Evolutionary conservation across 2,888 invertebrate species (phyloP).

Genomic region (Lypha dubia): DNA sequence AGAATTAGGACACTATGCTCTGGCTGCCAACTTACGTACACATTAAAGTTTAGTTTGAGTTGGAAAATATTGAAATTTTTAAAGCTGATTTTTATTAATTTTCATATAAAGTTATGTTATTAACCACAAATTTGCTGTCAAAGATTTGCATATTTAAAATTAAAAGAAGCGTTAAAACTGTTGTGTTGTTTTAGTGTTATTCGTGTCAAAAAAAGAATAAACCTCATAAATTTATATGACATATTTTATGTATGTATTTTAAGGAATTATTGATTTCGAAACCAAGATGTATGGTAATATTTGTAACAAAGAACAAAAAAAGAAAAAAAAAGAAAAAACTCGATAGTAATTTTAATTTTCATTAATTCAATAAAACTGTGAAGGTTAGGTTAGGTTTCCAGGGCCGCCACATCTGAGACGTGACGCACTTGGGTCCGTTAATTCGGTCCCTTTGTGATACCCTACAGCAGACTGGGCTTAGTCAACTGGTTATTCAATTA

Average conservation of each 20-base stretch:
- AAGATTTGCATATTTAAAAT: slow-evolving; percentile 79
- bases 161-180: slow-evolving; percentile 78
- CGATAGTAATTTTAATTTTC: too few relatives aligned
- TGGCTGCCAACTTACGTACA: slow-evolving; percentile 22
- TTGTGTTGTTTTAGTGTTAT: slow-evolving; percentile 47
- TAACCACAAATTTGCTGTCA: slow-evolving; percentile 46
- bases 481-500: too few relatives aligned
- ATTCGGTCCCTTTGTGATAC: too few relatives aligned
- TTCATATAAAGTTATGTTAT: slow-evolving; percentile 6
- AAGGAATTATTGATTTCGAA: neutral
- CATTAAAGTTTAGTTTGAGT: neutral
- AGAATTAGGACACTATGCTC: slow-evolving; percentile 76
- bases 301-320: neutral
- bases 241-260: too few relatives aligned
- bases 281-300: neutral
- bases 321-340: too few relatives aligned
- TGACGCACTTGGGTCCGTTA: too few relatives aligned
- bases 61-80: slow-evolving; percentile 22
- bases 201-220: neutral
- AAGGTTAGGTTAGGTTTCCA: too few relatives aligned
- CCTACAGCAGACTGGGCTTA: too few relatives aligned
- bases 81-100: neutral
- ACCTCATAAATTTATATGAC: neutral
- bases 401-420: too few relatives aligned
- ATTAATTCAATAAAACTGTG: too few relatives aligned